Evolutionary conservation across 2,888 invertebrate species (phyloP).

Genomic region (Drosophila sordidula): DNA sequence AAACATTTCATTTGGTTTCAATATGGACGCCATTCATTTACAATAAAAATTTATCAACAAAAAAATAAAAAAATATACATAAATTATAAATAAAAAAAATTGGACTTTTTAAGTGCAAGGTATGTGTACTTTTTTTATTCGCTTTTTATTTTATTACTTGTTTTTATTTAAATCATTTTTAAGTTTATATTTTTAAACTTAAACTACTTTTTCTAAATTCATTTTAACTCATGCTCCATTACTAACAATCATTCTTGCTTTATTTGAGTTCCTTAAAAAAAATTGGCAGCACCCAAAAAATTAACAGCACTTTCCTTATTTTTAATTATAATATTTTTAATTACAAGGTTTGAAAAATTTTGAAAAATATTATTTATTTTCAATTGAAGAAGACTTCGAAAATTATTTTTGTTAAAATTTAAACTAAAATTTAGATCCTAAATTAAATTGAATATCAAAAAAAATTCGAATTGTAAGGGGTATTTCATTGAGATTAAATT

Average conservation of each 20-base stretch:
- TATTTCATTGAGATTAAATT: too few relatives aligned
- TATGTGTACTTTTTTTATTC: constrained; percentile 71
- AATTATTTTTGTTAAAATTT: too few relatives aligned
- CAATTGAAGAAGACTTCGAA: too few relatives aligned
- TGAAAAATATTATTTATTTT: too few relatives aligned
- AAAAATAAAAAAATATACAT: constrained; percentile 12
- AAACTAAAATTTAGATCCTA: too few relatives aligned
- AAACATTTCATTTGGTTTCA: constrained; percentile 46
- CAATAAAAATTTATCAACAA: constrained; percentile 12
- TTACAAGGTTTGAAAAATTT: too few relatives aligned
- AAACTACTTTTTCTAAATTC: background rate
- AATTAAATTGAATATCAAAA: too few relatives aligned
- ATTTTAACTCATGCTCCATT: constrained; percentile 1
- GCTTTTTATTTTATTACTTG: constrained; percentile 44
- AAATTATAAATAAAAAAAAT: constrained; percentile 40
- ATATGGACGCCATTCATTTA: constrained; percentile 12
- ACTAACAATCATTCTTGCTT: background rate
- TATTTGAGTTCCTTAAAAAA: background rate
- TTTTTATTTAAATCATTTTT: constrained; percentile 17
- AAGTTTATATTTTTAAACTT: constrained; percentile 10
- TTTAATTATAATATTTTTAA: too few relatives aligned
- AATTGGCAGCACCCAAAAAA: background rate
- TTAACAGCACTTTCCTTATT: too few relatives aligned
- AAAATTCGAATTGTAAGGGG: too few relatives aligned
- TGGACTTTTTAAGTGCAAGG: constrained; percentile 76